Percentiles rank a stretch among this genome's conserved stretches.
phyloP scores from a whole-genome alignment of 2,113 vertebrate species.

The Azemiops feae region DNA sequence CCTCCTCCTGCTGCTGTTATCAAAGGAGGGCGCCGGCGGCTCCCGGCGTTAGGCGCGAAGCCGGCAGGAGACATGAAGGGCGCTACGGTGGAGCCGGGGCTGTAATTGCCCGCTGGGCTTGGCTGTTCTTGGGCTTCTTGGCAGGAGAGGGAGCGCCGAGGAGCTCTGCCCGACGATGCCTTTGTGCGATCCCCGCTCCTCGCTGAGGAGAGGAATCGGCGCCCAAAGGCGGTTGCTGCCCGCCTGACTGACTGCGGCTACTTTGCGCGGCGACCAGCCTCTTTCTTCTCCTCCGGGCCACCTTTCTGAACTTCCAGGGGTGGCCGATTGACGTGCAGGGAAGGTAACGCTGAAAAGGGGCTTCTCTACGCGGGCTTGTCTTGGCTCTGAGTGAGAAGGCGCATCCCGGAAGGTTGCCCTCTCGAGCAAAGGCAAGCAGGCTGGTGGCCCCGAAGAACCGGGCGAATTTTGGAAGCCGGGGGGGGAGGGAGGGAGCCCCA shows the following conservation, averaged over 20 bases:
- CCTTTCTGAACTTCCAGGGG: slow-evolving; percentile 8
- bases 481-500: neutral
- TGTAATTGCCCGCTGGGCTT: neutral
- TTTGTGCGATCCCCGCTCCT: slow-evolving; percentile 44
- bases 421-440: neutral
- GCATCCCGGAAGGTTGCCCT: slow-evolving; percentile 15
- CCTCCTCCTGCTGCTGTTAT: neutral
- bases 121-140: neutral
- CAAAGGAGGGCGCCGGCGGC: slow-evolving; percentile 22
- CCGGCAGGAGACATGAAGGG: slow-evolving; percentile 22
- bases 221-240: neutral
- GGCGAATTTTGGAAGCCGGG: neutral
- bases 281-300: too few species aligned
- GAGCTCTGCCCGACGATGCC: slow-evolving; percentile 24
- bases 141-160: neutral
- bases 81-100: neutral
- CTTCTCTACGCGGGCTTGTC: neutral
- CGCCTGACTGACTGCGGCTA: neutral
- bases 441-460: neutral
- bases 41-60: neutral
- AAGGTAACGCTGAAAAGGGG: slow-evolving; percentile 13
- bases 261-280: neutral
- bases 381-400: slow-evolving; percentile 21
- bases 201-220: slow-evolving; percentile 12
- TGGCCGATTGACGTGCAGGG: slow-evolving; percentile 7